phyloP scores from a whole-genome alignment of 92 coral and sea anemone species.

The Porites rus region DNA sequence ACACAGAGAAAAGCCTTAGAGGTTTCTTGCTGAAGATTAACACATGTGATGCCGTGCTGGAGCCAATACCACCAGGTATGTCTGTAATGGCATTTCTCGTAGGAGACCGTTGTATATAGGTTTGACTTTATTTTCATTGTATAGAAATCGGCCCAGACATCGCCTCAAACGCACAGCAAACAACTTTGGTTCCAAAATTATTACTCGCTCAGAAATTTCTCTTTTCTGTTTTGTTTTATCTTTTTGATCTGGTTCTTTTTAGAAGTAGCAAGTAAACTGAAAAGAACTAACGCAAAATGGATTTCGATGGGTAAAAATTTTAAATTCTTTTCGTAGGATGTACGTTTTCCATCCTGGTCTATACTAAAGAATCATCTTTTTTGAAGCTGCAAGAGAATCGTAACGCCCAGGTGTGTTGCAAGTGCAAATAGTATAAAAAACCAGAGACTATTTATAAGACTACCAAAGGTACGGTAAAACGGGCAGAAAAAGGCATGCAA shows the following conservation, averaged over 20 bases:
- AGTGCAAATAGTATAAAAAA: background rate
- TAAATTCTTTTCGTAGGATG: conserved; percentile 64
- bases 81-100: too few relatives aligned
- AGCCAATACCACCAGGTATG: conserved; percentile 89
- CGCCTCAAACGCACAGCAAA: too few relatives aligned
- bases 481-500: too few relatives aligned
- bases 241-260: background rate
- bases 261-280: background rate
- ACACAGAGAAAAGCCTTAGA: conserved; percentile 88
- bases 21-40: conserved; percentile 90
- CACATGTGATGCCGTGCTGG: conserved; percentile 85
- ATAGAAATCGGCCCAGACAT: too few relatives aligned
- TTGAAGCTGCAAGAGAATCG: conserved; percentile 71
- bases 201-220: too few relatives aligned
- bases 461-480: too few relatives aligned
- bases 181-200: too few relatives aligned
- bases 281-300: too few relatives aligned
- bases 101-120: too few relatives aligned
- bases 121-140: too few relatives aligned
- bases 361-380: conserved; percentile 86
- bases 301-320: background rate
- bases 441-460: too few relatives aligned
- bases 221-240: too few relatives aligned
- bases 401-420: conserved; percentile 70
- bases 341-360: conserved; percentile 88